phyloP scores from a whole-genome alignment of 2,797 vertebrate species.

The Anguilla megastoma region DNA sequence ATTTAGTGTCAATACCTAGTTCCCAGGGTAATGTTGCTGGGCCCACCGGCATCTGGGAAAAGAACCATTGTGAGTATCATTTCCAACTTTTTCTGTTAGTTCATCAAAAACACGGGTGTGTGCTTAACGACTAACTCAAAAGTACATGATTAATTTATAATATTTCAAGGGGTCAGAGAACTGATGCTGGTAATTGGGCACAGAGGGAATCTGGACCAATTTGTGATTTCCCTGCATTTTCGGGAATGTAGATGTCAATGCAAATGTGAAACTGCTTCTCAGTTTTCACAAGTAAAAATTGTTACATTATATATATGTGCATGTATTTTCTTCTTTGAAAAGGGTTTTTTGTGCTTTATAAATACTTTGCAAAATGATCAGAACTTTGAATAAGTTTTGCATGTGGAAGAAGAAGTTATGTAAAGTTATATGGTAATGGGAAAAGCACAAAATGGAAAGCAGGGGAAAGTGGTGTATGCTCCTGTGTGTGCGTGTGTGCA shows the following conservation, averaged over 20 bases:
- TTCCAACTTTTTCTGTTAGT: constrained; percentile 59
- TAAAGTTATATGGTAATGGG: constrained; percentile 12
- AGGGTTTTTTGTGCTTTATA: constrained; percentile 28
- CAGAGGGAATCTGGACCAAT: constrained; percentile 72
- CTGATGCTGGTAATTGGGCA: constrained; percentile 84
- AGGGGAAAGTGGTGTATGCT: neutral
- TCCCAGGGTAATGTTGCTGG: constrained; percentile 81
- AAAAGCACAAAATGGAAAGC: neutral
- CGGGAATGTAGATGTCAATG: constrained; percentile 69
- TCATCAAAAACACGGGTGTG: constrained; percentile 77
- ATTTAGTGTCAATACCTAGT: constrained; percentile 60
- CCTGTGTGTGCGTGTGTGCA: neutral
- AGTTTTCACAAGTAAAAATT: constrained; percentile 27
- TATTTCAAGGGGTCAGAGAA: constrained; percentile 78
- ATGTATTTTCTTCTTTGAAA: constrained; percentile 28
- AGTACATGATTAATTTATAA: constrained; percentile 80
- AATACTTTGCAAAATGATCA: constrained; percentile 25
- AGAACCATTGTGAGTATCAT: constrained; percentile 80
- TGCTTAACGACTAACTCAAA: constrained; percentile 65
- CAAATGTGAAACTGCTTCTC: constrained; percentile 73
- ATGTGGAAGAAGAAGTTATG: constrained; percentile 1
- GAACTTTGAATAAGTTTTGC: constrained; percentile 7
- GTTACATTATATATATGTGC: constrained; percentile 22
- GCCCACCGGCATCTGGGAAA: constrained; percentile 87
- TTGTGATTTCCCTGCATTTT: constrained; percentile 39